These are phyloP conservation scores for Puntigrus tetrazona DNA, from an alignment of 2,113 vertebrate genomes.

Conservation along the genomic window DNA sequence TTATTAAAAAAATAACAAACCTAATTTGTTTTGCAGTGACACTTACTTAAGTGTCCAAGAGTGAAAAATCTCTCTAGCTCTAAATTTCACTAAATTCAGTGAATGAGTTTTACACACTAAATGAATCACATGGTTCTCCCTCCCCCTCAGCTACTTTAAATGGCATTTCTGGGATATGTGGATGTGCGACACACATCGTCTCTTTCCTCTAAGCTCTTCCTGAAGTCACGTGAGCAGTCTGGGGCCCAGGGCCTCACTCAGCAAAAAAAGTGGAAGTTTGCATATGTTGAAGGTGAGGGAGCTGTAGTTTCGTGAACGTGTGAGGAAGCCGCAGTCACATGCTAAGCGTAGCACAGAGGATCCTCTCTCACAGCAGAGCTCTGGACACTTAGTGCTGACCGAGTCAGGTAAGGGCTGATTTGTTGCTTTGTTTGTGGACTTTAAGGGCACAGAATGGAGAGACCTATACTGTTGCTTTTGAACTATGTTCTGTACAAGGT, in stretches of 20 bases:
- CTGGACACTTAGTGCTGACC: neutral
- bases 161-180: neutral
- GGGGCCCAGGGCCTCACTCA: conserved; percentile 59
- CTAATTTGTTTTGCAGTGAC: too few species aligned
- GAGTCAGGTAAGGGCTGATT: conserved; percentile 33
- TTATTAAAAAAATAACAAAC: too few species aligned
- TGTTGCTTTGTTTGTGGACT: neutral
- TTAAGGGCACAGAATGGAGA: neutral
- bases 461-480: neutral
- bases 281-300: conserved; percentile 64
- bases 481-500: neutral
- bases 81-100: neutral
- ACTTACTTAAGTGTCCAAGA: too few species aligned
- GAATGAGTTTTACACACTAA: neutral
- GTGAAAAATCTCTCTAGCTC: too few species aligned
- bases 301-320: conserved; percentile 38
- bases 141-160: neutral
- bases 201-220: conserved; percentile 16
- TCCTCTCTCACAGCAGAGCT: conserved; percentile 9
- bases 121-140: conserved; percentile 17
- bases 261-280: conserved; percentile 71
- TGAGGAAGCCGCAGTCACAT: conserved; percentile 35
- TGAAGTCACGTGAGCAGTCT: conserved; percentile 69
- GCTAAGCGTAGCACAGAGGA: neutral
- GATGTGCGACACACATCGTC: neutral